phyloP scores from a whole-genome alignment of 2,888 invertebrate species.

The Polymixis flavicincta region DNA sequence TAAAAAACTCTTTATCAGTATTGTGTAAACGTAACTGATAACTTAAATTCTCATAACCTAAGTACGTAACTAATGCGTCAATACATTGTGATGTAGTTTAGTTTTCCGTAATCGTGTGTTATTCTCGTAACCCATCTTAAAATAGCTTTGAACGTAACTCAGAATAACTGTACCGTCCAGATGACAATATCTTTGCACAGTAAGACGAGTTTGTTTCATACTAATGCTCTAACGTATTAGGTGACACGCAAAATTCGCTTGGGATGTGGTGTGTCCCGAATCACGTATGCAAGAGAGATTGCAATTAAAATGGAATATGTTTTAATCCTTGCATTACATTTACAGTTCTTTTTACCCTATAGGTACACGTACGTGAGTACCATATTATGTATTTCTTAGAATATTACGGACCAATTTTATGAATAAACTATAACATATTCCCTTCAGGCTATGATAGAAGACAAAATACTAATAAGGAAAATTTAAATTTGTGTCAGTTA shows the following conservation, averaged over 20 bases:
- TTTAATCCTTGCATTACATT: not conserved
- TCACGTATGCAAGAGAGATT: conserved; percentile 11
- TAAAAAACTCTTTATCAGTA: conserved; percentile 20
- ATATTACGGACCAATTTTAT: not conserved
- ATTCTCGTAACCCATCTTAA: conserved; percentile 43
- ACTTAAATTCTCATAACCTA: conserved; percentile 38
- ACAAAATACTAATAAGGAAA: conserved; percentile 32
- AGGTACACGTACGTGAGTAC: not conserved
- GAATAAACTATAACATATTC: conserved; percentile 29
- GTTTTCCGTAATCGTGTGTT: conserved; percentile 38
- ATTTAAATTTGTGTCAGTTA: not conserved
- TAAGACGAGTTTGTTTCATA: conserved; percentile 33
- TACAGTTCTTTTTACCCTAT: not conserved
- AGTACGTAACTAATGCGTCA: conserved; percentile 40
- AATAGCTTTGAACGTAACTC: conserved; percentile 45
- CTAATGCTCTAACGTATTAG: conserved; percentile 18
- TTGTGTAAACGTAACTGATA: conserved; percentile 19
- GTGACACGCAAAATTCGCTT: conserved; percentile 27
- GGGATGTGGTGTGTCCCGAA: conserved; percentile 13
- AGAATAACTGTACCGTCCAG: conserved; percentile 10
- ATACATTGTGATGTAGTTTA: conserved; percentile 23
- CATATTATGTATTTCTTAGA: conserved; percentile 26
- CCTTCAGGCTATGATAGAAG: not conserved
- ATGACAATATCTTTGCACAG: conserved; percentile 24
- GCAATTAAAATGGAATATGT: not conserved